Percentiles rank a stretch among this genome's conserved stretches.
These are phyloP conservation scores for Drosophila macrospina DNA, from an alignment of 2,888 invertebrate species.

Conservation along the genomic window DNA sequence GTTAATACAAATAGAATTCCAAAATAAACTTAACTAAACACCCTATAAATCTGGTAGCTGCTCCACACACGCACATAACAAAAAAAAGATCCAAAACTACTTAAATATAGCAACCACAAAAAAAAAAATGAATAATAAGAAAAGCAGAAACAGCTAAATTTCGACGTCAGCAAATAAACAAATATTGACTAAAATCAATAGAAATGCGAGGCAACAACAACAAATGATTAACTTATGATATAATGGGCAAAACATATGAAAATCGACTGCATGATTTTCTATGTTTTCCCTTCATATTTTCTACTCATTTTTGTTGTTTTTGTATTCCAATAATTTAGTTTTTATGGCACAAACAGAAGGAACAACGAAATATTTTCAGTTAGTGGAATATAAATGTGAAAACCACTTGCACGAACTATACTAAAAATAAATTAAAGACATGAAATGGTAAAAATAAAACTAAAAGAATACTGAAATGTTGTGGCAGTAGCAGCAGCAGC, in stretches of 20 bases:
- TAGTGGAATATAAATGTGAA: conserved; percentile 58
- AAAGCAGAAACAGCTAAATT: conserved; percentile 45
- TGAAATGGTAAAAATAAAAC: conserved; percentile 75
- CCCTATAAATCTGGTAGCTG: conserved; percentile 37
- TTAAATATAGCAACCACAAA: conserved; percentile 8
- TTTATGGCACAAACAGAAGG: conserved; percentile 40
- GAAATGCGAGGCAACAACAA: conserved; percentile 44
- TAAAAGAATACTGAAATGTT: conserved; percentile 67
- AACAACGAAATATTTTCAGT: conserved; percentile 59
- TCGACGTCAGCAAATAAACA: conserved; percentile 73
- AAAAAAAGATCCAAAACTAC: conserved; percentile 25
- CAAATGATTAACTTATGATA: conserved; percentile 22
- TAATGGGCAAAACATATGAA: conserved; percentile 23
- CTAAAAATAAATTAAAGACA: conserved; percentile 73
- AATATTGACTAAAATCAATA: conserved; percentile 75
- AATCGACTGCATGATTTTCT: conserved; percentile 26
- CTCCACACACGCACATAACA: conserved; percentile 4
- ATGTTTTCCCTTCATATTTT: conserved; percentile 12
- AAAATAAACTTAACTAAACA: conserved; percentile 10
- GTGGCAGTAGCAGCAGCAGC: conserved; percentile 38
- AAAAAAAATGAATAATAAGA: conserved; percentile 9
- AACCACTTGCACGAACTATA: conserved; percentile 64
- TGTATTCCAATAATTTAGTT: conserved; percentile 37
- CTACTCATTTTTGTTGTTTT: conserved; percentile 23
- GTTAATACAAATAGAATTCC: neutral